Conservation (phyloP, 2,113 vertebrate genomes). For the Rallus limicola region DNA sequence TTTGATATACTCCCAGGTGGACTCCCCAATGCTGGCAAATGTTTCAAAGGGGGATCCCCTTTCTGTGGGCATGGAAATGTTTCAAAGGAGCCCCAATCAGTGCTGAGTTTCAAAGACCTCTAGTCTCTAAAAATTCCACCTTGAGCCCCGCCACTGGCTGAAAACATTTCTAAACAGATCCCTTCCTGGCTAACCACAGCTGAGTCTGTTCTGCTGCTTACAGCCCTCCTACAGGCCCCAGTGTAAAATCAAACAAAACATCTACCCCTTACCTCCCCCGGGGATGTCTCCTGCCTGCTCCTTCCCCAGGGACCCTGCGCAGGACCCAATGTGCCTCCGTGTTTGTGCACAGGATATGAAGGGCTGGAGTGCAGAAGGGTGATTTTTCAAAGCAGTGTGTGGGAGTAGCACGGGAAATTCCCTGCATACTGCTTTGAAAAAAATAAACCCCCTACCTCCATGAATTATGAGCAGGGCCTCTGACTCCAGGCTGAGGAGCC, state of each 20-base stretch:
- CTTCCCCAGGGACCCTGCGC: neutral
- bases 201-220: constrained; percentile 2
- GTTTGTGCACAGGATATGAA: constrained; percentile 57
- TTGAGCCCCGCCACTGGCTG: neutral
- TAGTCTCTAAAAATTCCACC: constrained; percentile 10
- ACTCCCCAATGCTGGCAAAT: constrained; percentile 44
- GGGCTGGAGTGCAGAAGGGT: constrained; percentile 34
- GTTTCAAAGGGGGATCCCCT: constrained; percentile 55
- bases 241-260: constrained; percentile 36
- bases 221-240: neutral
- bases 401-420: constrained; percentile 44
- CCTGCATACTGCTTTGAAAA: constrained; percentile 32
- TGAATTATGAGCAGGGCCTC: constrained; percentile 40
- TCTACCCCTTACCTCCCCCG: constrained; percentile 2
- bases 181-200: neutral
- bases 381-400: constrained; percentile 36
- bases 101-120: constrained; percentile 50
- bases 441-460: neutral
- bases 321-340: constrained; percentile 20
- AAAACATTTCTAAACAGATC: constrained; percentile 55
- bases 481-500: neutral
- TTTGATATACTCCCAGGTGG: constrained; percentile 37
- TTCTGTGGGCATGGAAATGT: constrained; percentile 7
- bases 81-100: constrained; percentile 55
- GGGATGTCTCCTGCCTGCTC: constrained; percentile 36